phyloP scores from a whole-genome alignment of 2,888 invertebrate species.

The Lepidocyrtinus sp. region DNA sequence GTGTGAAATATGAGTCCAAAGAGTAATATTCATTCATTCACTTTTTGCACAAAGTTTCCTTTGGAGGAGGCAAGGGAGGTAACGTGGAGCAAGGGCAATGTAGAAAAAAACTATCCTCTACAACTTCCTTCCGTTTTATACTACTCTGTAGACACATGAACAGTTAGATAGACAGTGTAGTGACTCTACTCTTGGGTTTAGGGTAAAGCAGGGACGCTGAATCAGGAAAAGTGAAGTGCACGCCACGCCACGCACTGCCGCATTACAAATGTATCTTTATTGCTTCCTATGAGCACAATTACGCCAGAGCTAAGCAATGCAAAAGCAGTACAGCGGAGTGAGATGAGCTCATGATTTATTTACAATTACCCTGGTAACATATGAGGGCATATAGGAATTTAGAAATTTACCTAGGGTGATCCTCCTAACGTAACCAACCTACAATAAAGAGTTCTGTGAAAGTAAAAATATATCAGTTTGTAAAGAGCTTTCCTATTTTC shows the following conservation, averaged over 20 bases:
- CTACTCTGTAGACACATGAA: too few species aligned
- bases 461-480: too few species aligned
- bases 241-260: neutral
- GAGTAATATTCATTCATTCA: constrained; percentile 54
- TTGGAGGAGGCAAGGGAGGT: neutral
- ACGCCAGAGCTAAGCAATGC: neutral
- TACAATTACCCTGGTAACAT: constrained; percentile 37
- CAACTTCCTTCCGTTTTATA: constrained; percentile 49
- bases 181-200: neutral
- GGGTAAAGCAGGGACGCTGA: neutral
- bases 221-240: too few species aligned
- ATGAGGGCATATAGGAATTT: too few species aligned
- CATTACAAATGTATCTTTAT: constrained; percentile 51
- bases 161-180: too few species aligned
- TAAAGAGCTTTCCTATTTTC: too few species aligned
- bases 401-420: too few species aligned
- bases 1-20: constrained; percentile 55
- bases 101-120: constrained; percentile 9
- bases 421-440: too few species aligned
- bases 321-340: neutral
- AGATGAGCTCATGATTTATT: constrained; percentile 47
- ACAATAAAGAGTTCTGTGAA: too few species aligned
- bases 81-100: constrained; percentile 21
- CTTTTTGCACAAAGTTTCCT: neutral
- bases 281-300: constrained; percentile 39